phyloP scores from a whole-genome alignment of 2,888 invertebrate genomes.

The Thera britannica region DNA sequence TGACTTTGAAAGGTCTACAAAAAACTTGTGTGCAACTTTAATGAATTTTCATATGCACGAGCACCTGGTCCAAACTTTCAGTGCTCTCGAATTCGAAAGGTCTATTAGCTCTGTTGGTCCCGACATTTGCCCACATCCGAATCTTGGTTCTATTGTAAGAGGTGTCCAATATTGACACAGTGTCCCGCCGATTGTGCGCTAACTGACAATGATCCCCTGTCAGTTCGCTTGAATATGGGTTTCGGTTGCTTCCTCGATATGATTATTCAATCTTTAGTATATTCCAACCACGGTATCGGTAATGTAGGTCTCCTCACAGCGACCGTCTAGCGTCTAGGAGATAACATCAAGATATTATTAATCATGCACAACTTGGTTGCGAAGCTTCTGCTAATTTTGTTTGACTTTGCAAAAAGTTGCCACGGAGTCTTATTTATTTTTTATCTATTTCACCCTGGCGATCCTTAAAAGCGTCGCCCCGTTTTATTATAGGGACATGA shows the following conservation, averaged over 20 bases:
- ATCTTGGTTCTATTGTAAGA: slow-evolving; percentile 64
- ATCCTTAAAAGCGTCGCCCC: slow-evolving; percentile 77
- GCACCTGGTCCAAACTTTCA: slow-evolving; percentile 44
- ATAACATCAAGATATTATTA: slow-evolving; percentile 65
- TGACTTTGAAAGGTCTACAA: slow-evolving; percentile 24
- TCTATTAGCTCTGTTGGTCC: slow-evolving; percentile 65
- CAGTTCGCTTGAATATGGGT: slow-evolving; percentile 65
- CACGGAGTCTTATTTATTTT: slow-evolving; percentile 78
- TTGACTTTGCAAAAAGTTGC: slow-evolving; percentile 77
- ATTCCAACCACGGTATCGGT: slow-evolving; percentile 34
- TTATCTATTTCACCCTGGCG: slow-evolving; percentile 80
- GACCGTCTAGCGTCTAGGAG: slow-evolving; percentile 39
- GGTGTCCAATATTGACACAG: slow-evolving; percentile 80
- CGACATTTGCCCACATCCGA: slow-evolving; percentile 68
- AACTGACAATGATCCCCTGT: slow-evolving; percentile 74
- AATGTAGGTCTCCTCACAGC: slow-evolving; percentile 23
- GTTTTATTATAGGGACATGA: slow-evolving; percentile 87
- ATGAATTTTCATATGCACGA: slow-evolving; percentile 37
- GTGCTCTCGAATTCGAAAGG: slow-evolving; percentile 58
- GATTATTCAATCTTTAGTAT: slow-evolving; percentile 42
- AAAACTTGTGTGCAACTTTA: slow-evolving; percentile 9
- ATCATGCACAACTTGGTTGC: slow-evolving; percentile 63
- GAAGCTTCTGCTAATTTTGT: slow-evolving; percentile 72
- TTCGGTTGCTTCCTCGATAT: slow-evolving; percentile 56
- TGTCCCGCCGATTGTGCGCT: slow-evolving; percentile 67